Base-by-base conservation (phyloP, 2,797 vertebrate genomes). In the Pempheris klunzingeri region DNA sequence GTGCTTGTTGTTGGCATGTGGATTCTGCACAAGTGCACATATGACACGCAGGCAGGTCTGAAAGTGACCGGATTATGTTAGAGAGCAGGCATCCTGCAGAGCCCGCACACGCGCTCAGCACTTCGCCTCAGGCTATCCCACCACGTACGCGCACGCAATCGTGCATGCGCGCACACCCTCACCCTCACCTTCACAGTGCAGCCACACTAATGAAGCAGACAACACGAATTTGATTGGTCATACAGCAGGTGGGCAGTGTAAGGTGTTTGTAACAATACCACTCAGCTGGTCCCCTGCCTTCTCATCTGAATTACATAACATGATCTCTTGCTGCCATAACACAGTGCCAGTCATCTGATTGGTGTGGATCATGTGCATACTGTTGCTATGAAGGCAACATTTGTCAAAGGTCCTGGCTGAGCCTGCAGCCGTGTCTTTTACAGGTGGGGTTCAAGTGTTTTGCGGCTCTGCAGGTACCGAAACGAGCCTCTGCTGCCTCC, bases 321-420 rank as follows among this genome's bases (percentile, higher is more conserved):
- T 30, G 18, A 67, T 71, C 12, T 43, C 44, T 20, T n/a, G 72
- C 49, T 55, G 47, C 71, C 75, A 76, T 18, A 30, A 77, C 13
- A 22, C 71, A 14, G 46, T 55, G 77, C 65, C 46, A 43, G 34
- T 69, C 53, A 71, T 83, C 52, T 76, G 84, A 87, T 69, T 84
- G 81, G 55, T 83, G 81, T 67, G 79, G 70, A 46, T 60, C 64
- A 4, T 46, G 62, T 49, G 64, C 68, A 17, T 22, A 58, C 75
- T 80, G 83, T 85, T 84, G 83, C 73, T 78, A 72, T 82, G 84
- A 84, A 66, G 74, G 74, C 36, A 73, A 38, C 55, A n/a, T 63
- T 22, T 54, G 71, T 73, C 76, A 87, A 55, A 70, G 64, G 58
- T 84, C 49, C 36, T 50, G 55, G 64, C 49, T 34, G 26, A 74